phyloP scores from a whole-genome alignment of 2,113 vertebrate species.

The Lepidothrix coronata region DNA sequence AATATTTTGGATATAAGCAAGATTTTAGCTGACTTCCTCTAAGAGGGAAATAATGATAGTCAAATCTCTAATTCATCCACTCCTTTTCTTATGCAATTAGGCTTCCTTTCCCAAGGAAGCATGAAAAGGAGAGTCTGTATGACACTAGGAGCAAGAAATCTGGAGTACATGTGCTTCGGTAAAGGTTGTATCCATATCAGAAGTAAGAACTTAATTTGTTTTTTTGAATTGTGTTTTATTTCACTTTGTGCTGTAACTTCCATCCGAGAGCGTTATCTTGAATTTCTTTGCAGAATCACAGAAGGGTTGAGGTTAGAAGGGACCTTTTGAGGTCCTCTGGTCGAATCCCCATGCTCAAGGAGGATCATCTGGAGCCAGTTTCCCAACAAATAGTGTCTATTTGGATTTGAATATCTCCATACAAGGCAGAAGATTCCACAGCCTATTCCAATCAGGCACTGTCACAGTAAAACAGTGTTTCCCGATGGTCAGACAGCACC shows the following conservation, averaged over 20 bases:
- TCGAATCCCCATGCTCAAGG: not conserved
- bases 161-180: not conserved
- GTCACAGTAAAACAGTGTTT: not conserved
- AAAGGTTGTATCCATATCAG: not conserved
- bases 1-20: not conserved
- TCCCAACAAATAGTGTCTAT: not conserved
- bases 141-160: not conserved
- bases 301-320: not conserved
- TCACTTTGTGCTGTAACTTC: not conserved
- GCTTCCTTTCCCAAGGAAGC: not conserved
- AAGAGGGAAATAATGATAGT: not conserved
- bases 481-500: not conserved
- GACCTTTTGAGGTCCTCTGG: not conserved
- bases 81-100: not conserved
- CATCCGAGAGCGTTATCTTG: not conserved
- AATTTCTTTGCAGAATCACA: not conserved
- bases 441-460: not conserved
- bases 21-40: not conserved
- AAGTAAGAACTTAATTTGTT: not conserved
- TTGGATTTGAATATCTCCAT: not conserved
- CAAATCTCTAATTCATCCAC: not conserved
- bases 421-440: not conserved
- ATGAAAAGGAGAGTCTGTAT: not conserved
- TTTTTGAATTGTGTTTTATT: not conserved
- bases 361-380: not conserved